Evolutionary conservation across 2,888 invertebrate species (phyloP).

Genomic region (Pseudolycoriella hygida): DNA sequence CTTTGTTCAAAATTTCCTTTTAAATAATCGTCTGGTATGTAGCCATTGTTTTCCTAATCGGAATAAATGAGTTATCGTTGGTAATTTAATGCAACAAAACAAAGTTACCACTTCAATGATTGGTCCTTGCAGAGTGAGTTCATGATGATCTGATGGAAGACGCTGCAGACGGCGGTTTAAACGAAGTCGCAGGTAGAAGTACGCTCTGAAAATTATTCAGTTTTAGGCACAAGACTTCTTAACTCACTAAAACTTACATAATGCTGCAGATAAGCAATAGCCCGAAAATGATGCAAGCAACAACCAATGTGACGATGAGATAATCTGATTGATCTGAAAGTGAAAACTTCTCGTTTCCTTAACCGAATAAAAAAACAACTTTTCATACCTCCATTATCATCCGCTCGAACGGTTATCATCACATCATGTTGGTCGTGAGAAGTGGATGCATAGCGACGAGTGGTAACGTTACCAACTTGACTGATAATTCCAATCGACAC

Average conservation of each 20-base stretch:
- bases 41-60: slow-evolving; percentile 57
- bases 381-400: background rate
- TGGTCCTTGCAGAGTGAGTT: slow-evolving; percentile 59
- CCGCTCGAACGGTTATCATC: background rate
- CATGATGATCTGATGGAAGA: slow-evolving; percentile 38
- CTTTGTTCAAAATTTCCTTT: slow-evolving; percentile 59
- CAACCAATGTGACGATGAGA: slow-evolving; percentile 27
- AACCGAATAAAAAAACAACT: background rate
- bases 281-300: slow-evolving; percentile 55
- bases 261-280: slow-evolving; percentile 42
- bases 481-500: slow-evolving; percentile 56
- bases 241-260: slow-evolving; percentile 15
- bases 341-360: too few relatives aligned
- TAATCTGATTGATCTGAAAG: slow-evolving; percentile 26
- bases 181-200: slow-evolving; percentile 29
- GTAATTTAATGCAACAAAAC: too few relatives aligned
- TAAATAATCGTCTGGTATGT: slow-evolving; percentile 56
- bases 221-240: too few relatives aligned
- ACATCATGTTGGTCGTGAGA: background rate
- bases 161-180: slow-evolving; percentile 25
- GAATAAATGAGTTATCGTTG: too few relatives aligned
- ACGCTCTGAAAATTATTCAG: slow-evolving; percentile 19
- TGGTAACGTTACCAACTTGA: slow-evolving; percentile 43
- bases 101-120: slow-evolving; percentile 51
- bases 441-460: slow-evolving; percentile 43